Percentiles rank a stretch among this genome's conserved stretches.
phyloP scores from a whole-genome alignment of 2,113 vertebrate species.

The Propithecus coquereli region DNA sequence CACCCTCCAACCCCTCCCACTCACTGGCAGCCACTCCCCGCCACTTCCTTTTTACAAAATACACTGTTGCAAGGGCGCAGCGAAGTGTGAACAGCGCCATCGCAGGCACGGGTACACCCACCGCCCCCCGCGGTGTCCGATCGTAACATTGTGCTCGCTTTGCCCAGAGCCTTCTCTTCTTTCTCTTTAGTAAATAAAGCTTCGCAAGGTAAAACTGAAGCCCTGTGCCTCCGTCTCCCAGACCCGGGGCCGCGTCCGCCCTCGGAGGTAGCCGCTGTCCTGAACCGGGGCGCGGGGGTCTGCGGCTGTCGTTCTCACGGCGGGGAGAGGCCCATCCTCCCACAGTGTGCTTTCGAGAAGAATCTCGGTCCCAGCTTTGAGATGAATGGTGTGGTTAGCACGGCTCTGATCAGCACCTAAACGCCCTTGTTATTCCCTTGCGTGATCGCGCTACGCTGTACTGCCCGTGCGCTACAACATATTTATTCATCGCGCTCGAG shows the following conservation, averaged over 20 bases:
- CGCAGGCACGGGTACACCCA: no score
- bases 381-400: fast-evolving
- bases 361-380: not conserved
- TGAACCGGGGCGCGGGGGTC: fast-evolving
- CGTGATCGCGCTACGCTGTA: no score
- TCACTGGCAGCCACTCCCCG: not conserved
- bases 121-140: no score
- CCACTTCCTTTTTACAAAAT: not conserved
- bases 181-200: not conserved
- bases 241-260: not conserved
- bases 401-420: not conserved
- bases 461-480: fast-evolving
- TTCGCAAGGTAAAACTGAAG: not conserved
- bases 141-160: not conserved
- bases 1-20: not conserved
- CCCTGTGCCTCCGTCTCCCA: not conserved
- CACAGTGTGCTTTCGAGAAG: not conserved
- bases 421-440: fast-evolving
- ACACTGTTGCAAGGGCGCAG: not conserved
- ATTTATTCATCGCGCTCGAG: fast-evolving
- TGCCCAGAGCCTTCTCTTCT: not conserved
- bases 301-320: fast-evolving
- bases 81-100: not conserved
- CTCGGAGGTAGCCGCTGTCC: not conserved
- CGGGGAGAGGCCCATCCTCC: not conserved